These are phyloP conservation scores for Montipora capitata DNA, from an alignment of 92 coral and sea anemone species.

Conservation along the genomic window DNA sequence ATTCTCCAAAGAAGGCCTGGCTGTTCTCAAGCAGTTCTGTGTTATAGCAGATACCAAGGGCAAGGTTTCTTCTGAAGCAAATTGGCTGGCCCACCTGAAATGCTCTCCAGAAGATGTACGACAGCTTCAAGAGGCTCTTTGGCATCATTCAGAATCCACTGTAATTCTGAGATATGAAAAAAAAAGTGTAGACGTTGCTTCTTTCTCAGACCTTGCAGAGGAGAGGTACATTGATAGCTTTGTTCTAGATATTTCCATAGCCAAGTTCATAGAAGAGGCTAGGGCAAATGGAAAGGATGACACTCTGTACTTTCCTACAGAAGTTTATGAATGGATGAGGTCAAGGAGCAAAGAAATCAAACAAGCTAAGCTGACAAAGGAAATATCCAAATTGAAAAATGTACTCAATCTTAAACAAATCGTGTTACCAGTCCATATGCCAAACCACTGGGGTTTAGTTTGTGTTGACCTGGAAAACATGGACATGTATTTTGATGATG, in stretches of 20 bases:
- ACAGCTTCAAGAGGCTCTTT: not conserved
- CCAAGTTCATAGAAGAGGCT: not conserved
- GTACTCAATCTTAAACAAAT: no score
- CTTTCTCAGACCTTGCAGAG: not conserved
- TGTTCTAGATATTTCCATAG: not conserved
- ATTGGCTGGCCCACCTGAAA: not conserved
- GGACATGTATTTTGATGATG: no score
- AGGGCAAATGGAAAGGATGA: not conserved
- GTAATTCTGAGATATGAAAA: not conserved
- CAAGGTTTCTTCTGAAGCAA: not conserved
- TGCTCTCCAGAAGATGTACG: not conserved
- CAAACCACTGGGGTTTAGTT: no score
- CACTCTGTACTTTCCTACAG: not conserved
- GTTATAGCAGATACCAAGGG: not conserved
- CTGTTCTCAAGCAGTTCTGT: not conserved
- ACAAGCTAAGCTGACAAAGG: no score
- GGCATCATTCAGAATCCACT: not conserved
- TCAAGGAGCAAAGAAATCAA: not conserved
- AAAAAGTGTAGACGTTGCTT: not conserved
- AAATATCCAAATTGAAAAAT: no score
- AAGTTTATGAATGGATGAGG: not conserved
- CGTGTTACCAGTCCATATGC: no score
- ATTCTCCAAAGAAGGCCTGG: not conserved
- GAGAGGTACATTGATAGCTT: constrained; percentile 2
- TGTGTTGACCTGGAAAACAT: no score